Conservation (phyloP, 2,797 vertebrate species). For the Enteromius mattozi region DNA sequence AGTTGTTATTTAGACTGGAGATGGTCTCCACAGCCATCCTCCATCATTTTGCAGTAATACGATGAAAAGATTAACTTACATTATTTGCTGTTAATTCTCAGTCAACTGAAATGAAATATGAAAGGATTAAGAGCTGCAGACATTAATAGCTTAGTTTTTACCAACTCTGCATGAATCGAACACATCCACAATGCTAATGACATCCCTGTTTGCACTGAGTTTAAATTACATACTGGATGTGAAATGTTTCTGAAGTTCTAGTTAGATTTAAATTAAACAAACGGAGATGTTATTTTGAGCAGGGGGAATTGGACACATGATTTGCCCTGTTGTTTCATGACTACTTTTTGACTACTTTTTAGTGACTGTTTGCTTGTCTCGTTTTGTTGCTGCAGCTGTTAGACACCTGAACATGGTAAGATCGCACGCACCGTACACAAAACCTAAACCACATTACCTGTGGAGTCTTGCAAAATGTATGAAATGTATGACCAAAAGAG, state of each 20-base stretch:
- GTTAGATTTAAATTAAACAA: background rate
- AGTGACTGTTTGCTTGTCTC: conserved; percentile 86
- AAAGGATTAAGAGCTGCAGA: conserved; percentile 35
- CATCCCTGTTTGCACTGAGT: conserved; percentile 40
- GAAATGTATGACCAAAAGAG: conserved; percentile 30
- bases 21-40: conserved; percentile 14
- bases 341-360: conserved; percentile 69
- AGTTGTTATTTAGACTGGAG: conserved; percentile 3
- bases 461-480: conserved; percentile 60
- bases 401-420: conserved; percentile 84
- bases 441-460: conserved; percentile 56
- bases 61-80: conserved; percentile 30
- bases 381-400: conserved; percentile 86
- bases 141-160: conserved; percentile 37
- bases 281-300: conserved; percentile 15
- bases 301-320: conserved; percentile 35
- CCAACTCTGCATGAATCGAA: conserved; percentile 43
- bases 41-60: conserved; percentile 31
- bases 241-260: conserved; percentile 35
- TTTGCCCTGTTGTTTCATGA: conserved; percentile 63
- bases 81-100: conserved; percentile 38
- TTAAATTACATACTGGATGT: conserved; percentile 45
- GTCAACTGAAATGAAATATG: conserved; percentile 23
- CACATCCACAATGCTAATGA: conserved; percentile 46
- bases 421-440: conserved; percentile 58